Percentiles rank a stretch among this genome's conserved stretches.
Evolutionary conservation across 2,797 vertebrate species (phyloP).

Genomic region (Ispidina lecontei): DNA sequence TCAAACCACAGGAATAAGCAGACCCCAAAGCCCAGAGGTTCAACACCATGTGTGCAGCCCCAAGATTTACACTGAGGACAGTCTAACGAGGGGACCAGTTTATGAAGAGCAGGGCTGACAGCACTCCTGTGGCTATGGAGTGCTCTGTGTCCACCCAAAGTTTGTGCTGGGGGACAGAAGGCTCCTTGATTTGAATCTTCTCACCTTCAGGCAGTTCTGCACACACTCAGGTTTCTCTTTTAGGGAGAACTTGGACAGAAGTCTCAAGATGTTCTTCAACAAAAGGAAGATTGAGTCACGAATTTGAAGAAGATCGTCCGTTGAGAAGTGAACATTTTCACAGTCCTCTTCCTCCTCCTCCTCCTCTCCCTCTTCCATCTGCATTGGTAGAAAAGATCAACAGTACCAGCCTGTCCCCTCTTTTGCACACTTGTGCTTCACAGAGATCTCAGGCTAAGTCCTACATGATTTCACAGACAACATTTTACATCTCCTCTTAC

Average conservation of each 20-base stretch:
- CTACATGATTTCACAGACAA: not conserved
- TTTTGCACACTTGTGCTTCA: not conserved
- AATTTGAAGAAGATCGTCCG: slow-evolving; percentile 82
- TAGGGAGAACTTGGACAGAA: slow-evolving; percentile 86
- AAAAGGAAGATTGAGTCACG: slow-evolving; percentile 81
- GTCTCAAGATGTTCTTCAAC: slow-evolving; percentile 85
- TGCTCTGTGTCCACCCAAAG: not conserved
- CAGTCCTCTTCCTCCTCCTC: slow-evolving; percentile 78
- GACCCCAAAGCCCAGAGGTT: not conserved
- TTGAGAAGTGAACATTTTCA: slow-evolving; percentile 82
- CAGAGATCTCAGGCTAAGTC: not conserved
- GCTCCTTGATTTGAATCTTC: not conserved
- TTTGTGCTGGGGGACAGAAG: too few relatives aligned
- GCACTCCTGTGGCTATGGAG: accelerated
- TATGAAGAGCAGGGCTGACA: not conserved
- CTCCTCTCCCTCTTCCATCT: slow-evolving; percentile 74
- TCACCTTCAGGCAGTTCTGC: slow-evolving; percentile 85
- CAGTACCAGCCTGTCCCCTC: not conserved
- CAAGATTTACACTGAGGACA: not conserved
- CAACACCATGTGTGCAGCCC: accelerated
- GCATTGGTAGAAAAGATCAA: slow-evolving; percentile 1
- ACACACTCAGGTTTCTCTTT: slow-evolving; percentile 85
- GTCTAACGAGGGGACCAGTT: too few relatives aligned
- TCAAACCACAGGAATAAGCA: not conserved
- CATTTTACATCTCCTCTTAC: not conserved